phyloP scores from a whole-genome alignment of 2,888 invertebrate genomes.

The Laothoe populi region DNA sequence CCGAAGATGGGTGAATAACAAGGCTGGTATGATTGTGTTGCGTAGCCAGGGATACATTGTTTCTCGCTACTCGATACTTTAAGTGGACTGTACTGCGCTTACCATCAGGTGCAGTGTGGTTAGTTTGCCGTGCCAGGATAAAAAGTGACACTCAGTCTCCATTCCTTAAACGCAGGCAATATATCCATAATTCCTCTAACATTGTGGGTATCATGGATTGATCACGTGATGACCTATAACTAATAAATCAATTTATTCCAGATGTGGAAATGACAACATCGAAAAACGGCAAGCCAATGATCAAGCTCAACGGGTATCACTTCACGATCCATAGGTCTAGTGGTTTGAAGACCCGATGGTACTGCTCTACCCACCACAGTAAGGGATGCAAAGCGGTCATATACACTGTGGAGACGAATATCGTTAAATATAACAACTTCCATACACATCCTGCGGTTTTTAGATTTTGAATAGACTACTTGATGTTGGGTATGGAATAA shows the following conservation, averaged over 20 bases:
- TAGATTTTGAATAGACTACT: neutral
- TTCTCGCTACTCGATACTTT: too few species aligned
- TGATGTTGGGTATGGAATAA: too few species aligned
- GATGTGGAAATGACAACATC: slow-evolving; percentile 41
- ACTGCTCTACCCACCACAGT: slow-evolving; percentile 40
- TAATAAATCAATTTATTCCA: slow-evolving; percentile 29
- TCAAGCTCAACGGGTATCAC: slow-evolving; percentile 47
- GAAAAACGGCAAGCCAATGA: slow-evolving; percentile 45
- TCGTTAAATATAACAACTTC: slow-evolving; percentile 33
- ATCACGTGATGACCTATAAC: neutral
- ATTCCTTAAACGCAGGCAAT: too few species aligned
- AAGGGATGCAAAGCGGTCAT: slow-evolving; percentile 45
- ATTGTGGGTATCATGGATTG: too few species aligned
- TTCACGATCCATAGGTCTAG: slow-evolving; percentile 45
- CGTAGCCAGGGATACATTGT: too few species aligned
- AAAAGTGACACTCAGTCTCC: too few species aligned
- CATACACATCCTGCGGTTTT: slow-evolving; percentile 20
- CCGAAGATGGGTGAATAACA: too few species aligned
- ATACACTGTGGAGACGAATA: slow-evolving; percentile 37
- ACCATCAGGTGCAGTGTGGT: too few species aligned
- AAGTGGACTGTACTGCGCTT: too few species aligned
- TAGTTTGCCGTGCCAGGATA: too few species aligned
- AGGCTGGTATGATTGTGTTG: too few species aligned
- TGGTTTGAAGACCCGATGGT: slow-evolving; percentile 43
- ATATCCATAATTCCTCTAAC: too few species aligned